Evolutionary conservation across 23 tunicate genomes (phyloP).

Genomic region (Oikopleura albicans): DNA sequence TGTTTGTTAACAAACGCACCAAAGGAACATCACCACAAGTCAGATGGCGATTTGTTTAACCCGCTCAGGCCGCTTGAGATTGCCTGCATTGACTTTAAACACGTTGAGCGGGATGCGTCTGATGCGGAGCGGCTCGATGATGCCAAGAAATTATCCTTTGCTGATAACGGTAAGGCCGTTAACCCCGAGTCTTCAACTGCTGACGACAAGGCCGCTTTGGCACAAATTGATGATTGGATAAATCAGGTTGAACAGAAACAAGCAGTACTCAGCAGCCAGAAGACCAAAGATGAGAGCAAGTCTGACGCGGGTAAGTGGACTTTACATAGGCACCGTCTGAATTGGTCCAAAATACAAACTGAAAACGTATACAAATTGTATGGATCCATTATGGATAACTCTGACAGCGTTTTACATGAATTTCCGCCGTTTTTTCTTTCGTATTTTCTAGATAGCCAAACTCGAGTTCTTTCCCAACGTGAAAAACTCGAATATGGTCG

Average conservation of each 20-base stretch:
- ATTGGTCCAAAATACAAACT: too few relatives aligned
- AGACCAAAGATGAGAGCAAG: neutral
- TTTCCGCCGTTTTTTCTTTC: too few relatives aligned
- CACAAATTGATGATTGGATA: neutral
- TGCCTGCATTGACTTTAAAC: neutral
- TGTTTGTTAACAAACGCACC: too few relatives aligned
- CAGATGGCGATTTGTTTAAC: constrained; percentile 1
- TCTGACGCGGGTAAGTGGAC: neutral
- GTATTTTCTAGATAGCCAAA: too few relatives aligned
- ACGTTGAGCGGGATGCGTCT: neutral
- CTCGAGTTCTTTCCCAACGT: too few relatives aligned
- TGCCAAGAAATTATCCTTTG: neutral
- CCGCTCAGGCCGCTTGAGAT: neutral
- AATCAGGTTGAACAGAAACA: neutral
- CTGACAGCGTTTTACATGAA: too few relatives aligned
- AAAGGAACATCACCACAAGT: neutral
- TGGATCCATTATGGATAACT: too few relatives aligned
- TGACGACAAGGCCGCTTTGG: neutral
- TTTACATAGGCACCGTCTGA: too few relatives aligned
- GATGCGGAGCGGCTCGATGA: neutral
- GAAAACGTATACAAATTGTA: too few relatives aligned
- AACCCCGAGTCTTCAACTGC: neutral
- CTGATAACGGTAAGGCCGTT: neutral
- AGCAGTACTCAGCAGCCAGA: neutral
- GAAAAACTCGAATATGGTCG: too few relatives aligned